These are phyloP conservation scores for Progne subis DNA, from an alignment of 2,113 vertebrate genomes.

Conservation along the genomic window DNA sequence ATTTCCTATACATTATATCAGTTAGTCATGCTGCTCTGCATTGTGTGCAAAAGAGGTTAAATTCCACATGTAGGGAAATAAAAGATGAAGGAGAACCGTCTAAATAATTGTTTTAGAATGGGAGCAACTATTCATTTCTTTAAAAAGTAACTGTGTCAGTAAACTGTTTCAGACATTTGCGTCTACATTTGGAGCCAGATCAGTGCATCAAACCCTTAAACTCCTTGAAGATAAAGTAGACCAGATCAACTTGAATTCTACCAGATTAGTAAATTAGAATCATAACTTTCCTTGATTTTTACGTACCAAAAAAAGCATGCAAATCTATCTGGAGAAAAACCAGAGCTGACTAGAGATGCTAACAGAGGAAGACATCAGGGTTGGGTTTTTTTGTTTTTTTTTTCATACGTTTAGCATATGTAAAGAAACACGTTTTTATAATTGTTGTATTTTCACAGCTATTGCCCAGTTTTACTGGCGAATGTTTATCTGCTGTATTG, in stretches of 20 bases:
- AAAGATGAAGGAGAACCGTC: neutral
- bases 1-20: conserved; percentile 34
- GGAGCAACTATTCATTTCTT: neutral
- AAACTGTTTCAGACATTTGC: neutral
- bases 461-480: neutral
- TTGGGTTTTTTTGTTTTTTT: neutral
- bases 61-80: conserved; percentile 3
- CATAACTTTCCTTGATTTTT: neutral
- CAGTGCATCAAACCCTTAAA: neutral
- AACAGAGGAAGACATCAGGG: neutral
- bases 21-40: conserved; percentile 10
- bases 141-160: neutral
- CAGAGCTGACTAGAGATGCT: neutral
- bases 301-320: neutral
- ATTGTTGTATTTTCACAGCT: neutral
- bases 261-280: neutral
- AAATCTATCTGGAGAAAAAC: neutral
- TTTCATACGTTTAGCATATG: neutral
- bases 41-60: conserved; percentile 49
- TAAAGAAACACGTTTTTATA: neutral
- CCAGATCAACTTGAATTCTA: neutral
- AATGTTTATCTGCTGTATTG: neutral
- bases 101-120: conserved; percentile 27
- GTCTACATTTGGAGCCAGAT: neutral
- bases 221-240: neutral